Percentiles rank a stretch among this genome's conserved stretches.
These are phyloP conservation scores for Peromyscus melanophrys DNA, from an alignment of 2,797 vertebrate genomes.

Conservation along the genomic window DNA sequence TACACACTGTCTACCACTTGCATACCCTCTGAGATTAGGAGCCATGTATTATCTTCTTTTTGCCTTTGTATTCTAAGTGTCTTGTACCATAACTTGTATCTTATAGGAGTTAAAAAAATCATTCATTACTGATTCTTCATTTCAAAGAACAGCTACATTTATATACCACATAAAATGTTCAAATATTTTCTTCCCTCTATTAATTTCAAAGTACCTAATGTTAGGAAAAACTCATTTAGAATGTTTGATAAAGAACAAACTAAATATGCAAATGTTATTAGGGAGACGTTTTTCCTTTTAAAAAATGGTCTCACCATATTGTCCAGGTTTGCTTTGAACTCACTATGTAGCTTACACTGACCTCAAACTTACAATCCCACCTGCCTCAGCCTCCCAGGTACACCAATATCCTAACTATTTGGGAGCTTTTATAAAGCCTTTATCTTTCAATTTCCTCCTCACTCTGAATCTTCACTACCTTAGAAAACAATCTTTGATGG, in stretches of 20 bases:
- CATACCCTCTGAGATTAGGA: not conserved
- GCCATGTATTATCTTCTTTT: not conserved
- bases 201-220: conserved; percentile 21
- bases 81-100: not conserved
- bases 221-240: not conserved
- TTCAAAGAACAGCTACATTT: not conserved
- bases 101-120: not conserved
- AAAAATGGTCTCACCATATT: not conserved
- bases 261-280: conserved; percentile 31
- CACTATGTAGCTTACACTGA: not conserved
- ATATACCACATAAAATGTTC: conserved; percentile 15
- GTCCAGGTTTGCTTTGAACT: not conserved
- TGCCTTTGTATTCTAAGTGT: conserved; percentile 34
- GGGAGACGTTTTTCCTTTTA: not conserved
- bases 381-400: not conserved
- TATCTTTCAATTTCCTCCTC: not conserved
- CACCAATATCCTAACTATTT: not conserved
- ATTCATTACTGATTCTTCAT: conserved; percentile 7
- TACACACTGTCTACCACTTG: not conserved
- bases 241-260: conserved; percentile 61
- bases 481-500: not conserved
- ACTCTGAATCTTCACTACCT: not conserved
- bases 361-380: not conserved
- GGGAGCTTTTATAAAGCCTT: conserved; percentile 13
- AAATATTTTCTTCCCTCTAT: conserved; percentile 43